phyloP scores from a whole-genome alignment of 2,113 vertebrate species.

The Ptyas mucosa region DNA sequence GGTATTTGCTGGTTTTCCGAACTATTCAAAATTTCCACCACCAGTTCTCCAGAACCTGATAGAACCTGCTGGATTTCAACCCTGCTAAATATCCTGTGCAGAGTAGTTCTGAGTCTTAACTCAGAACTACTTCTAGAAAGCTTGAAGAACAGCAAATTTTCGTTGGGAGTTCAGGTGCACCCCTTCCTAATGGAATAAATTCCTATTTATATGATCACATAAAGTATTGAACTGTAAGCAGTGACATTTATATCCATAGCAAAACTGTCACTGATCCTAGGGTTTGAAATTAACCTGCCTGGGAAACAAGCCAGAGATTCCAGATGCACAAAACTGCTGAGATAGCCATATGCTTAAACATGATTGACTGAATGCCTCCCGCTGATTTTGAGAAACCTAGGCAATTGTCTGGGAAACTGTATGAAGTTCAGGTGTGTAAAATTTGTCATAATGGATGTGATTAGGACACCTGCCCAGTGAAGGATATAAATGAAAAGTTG shows the following conservation, averaged over 20 bases:
- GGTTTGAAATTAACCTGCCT: slow-evolving; percentile 27
- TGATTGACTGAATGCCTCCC: slow-evolving; percentile 13
- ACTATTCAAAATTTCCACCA: too few species aligned
- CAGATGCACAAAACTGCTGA: slow-evolving; percentile 17
- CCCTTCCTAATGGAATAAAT: not conserved
- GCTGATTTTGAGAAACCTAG: slow-evolving; percentile 26
- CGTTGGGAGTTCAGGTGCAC: not conserved
- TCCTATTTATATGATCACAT: slow-evolving; percentile 13
- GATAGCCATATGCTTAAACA: not conserved
- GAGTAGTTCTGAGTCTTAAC: slow-evolving; percentile 6
- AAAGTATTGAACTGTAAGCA: slow-evolving; percentile 26
- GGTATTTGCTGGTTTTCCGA: too few species aligned
- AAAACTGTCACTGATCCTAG: slow-evolving; percentile 19
- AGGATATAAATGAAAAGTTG: slow-evolving; percentile 14
- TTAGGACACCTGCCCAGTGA: slow-evolving; percentile 10
- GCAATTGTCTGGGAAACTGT: slow-evolving; percentile 3
- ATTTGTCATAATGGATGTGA: not conserved
- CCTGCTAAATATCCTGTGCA: not conserved
- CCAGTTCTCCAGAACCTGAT: too few species aligned
- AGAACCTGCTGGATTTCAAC: too few species aligned
- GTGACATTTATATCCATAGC: slow-evolving; percentile 12
- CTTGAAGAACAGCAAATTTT: not conserved
- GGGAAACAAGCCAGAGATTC: slow-evolving; percentile 23
- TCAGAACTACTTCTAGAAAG: not conserved
- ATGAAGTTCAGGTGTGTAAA: slow-evolving; percentile 1